A percentile compares a stretch with the other conserved stretches of the same genome.
phyloP scores from a whole-genome alignment of 2,113 vertebrate genomes.

The Cepphus grylle region DNA sequence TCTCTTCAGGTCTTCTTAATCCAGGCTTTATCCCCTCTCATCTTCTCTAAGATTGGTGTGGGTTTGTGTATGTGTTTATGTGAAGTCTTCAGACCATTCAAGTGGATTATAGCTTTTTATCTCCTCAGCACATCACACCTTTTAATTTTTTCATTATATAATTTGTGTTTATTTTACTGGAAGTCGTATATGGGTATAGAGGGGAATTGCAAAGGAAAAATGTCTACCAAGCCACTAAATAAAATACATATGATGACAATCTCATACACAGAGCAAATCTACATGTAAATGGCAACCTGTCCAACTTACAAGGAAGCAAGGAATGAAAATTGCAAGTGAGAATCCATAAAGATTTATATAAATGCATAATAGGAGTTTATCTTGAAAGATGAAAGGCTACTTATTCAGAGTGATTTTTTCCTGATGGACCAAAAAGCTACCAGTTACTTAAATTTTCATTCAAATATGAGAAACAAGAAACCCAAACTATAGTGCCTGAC shows the following conservation, averaged over 20 bases:
- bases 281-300: neutral
- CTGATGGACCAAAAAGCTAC: neutral
- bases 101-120: neutral
- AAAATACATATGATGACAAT: neutral
- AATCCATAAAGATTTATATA: neutral
- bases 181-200: neutral
- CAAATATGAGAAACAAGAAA: constrained; percentile 8
- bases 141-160: neutral
- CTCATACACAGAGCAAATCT: neutral
- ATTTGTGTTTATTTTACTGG: neutral
- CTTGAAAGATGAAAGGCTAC: constrained; percentile 32
- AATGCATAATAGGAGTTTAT: constrained; percentile 1
- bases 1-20: neutral
- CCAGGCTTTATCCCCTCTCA: neutral
- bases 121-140: neutral
- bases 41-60: neutral
- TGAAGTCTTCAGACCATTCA: neutral
- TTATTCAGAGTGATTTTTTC: neutral
- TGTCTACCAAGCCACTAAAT: neutral
- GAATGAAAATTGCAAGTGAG: neutral
- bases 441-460: constrained; percentile 4
- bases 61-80: neutral
- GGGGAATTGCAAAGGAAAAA: neutral
- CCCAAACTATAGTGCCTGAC: neutral
- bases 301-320: constrained; percentile 22